These are phyloP conservation scores for Onthophagus sagittarius DNA, from an alignment of 2,888 invertebrate genomes.

Conservation along the genomic window DNA sequence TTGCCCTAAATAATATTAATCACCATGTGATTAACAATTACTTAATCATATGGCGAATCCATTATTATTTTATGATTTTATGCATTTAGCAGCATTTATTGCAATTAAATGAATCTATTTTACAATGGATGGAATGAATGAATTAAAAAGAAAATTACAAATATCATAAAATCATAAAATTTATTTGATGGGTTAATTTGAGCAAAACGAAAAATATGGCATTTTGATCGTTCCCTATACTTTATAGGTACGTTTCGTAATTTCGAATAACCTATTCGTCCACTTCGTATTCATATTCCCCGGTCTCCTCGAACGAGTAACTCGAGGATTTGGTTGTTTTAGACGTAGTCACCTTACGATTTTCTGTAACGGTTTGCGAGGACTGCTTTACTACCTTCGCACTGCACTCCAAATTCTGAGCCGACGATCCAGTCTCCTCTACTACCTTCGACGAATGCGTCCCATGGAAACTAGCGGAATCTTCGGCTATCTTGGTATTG, in stretches of 20 bases:
- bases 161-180: too few species aligned
- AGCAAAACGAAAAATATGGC: neutral
- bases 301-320: conserved; percentile 46
- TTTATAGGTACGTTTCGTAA: neutral
- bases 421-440: conserved; percentile 40
- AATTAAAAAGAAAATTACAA: too few species aligned
- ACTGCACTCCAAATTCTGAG: conserved; percentile 39
- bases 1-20: neutral
- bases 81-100: neutral
- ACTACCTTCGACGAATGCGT: conserved; percentile 43
- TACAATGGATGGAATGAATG: too few species aligned
- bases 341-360: conserved; percentile 42
- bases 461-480: conserved; percentile 44
- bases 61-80: neutral
- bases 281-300: conserved; percentile 41
- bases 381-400: conserved; percentile 39
- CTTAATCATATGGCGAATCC: neutral
- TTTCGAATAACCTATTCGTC: conserved; percentile 15
- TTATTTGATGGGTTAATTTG: neutral
- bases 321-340: conserved; percentile 45
- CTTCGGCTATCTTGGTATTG: conserved; percentile 42
- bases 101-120: too few species aligned
- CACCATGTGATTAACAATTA: too few species aligned
- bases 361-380: conserved; percentile 39
- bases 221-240: neutral